These are phyloP conservation scores for Meiosimyza decipiens DNA, from an alignment of 2,888 invertebrate species.

Conservation along the genomic window DNA sequence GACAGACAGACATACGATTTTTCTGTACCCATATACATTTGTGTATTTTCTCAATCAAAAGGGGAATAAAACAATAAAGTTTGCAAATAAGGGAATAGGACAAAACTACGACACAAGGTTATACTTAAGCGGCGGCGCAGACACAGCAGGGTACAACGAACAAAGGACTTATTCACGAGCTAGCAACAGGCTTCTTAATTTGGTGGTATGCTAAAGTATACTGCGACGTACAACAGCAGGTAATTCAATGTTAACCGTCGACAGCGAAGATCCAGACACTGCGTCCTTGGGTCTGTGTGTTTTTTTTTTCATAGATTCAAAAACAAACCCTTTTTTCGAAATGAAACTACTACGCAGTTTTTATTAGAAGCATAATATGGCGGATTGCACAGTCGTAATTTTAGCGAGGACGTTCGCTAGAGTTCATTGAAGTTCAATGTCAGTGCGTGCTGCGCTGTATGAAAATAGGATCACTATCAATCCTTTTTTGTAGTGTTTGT, in stretches of 20 bases:
- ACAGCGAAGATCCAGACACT: conserved; percentile 32
- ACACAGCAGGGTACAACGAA: background rate
- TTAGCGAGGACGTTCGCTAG: conserved; percentile 12
- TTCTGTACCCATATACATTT: conserved; percentile 6
- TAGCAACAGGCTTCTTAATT: conserved; percentile 51
- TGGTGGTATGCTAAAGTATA: conserved; percentile 36
- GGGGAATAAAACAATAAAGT: conserved; percentile 34
- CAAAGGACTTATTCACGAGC: background rate
- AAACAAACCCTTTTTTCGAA: background rate
- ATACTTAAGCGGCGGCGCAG: conserved; percentile 28
- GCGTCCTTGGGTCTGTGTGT: too few relatives aligned
- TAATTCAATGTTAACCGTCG: conserved; percentile 30
- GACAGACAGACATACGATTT: background rate
- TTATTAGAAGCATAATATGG: background rate
- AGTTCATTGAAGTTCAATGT: conserved; percentile 59
- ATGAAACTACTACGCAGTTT: conserved; percentile 12
- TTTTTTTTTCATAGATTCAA: background rate
- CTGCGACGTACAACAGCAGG: conserved; percentile 54
- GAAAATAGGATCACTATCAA: background rate
- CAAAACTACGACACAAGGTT: conserved; percentile 63
- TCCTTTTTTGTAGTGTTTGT: background rate
- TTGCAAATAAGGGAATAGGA: conserved; percentile 62
- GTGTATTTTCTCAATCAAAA: conserved; percentile 7
- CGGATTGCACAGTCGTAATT: conserved; percentile 22
- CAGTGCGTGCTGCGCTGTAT: conserved; percentile 37